Evolutionary conservation across 2,113 vertebrate species (phyloP).

Genomic region (Poecile atricapillus): DNA sequence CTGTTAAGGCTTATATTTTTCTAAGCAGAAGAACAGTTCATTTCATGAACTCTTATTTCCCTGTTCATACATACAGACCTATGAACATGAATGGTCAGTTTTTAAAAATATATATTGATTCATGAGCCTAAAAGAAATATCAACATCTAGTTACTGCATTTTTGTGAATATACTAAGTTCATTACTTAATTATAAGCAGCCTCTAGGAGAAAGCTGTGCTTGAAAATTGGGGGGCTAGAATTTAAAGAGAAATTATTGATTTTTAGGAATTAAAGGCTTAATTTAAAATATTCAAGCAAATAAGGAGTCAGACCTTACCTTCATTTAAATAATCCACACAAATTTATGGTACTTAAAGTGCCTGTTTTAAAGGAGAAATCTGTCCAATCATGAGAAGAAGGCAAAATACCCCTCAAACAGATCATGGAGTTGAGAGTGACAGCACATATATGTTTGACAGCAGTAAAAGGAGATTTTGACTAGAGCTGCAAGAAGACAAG

Average conservation of each 20-base stretch:
- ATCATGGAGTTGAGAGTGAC: not conserved
- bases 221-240: not conserved
- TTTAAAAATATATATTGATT: not conserved
- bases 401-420: not conserved
- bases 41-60: not conserved
- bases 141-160: not conserved
- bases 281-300: not conserved
- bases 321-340: not conserved
- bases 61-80: not conserved
- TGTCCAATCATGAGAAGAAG: not conserved
- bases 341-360: not conserved
- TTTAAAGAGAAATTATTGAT: not conserved
- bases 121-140: not conserved
- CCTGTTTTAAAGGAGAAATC: not conserved
- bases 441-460: not conserved
- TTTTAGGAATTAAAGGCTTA: not conserved
- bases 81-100: not conserved
- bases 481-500: not conserved
- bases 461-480: not conserved
- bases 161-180: not conserved
- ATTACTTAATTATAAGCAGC: not conserved
- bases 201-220: not conserved
- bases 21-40: not conserved
- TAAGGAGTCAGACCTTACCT: not conserved
- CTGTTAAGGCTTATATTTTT: not conserved